Base-by-base conservation (phyloP, 2,113 vertebrate genomes). In the Ictidomys tridecemlineatus region DNA sequence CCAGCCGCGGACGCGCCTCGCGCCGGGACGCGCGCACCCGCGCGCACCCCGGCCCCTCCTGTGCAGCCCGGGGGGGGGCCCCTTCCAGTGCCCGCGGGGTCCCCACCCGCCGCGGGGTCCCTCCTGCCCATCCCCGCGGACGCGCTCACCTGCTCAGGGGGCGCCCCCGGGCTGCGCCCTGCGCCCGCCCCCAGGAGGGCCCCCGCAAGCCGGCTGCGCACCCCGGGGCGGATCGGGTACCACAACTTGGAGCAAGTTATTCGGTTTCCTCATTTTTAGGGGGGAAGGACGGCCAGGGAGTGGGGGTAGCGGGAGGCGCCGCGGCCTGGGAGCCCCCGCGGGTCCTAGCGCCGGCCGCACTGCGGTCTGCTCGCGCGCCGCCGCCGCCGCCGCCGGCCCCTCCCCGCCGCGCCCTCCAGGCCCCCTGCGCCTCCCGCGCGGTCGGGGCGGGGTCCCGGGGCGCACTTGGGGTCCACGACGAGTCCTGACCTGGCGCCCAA, bases 291-390 rank as follows among this genome's bases (percentile, higher is more conserved):
- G 77, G 72, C 51, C 17, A 17, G 93, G 96, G 74, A 48, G 88
- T 53, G 16, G 80, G 63, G 82, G 83, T 56, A 56, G 85, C 89
- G 51, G 92, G 73, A 61, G 93, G 84, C 87, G 91, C 89, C 37
- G n/a, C 84, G 77, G 93, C 89, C 95, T 2, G 34, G 78, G 83
- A 85, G 91, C 74, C 96, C 96, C 90, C 9, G 72, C 95, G 79
- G 98, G 98, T 98, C 98, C 98, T 97, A 98, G 97, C 91, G 97
- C 98, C 98, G 79, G 92, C 53, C 85, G 91, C 63, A 79, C 93
- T 89, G 56, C 83, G 32, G 79, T 58, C 70, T 0, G 67, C 58
- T 84, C 6, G 85, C 85, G 92, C 94, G 94, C 96, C 37, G 79
- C 95, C 58, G 79, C 87, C 58, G 79, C 87, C 56, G 73, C 83